Base-by-base conservation (phyloP, 2,113 vertebrate genomes). In the Upupa epops region DNA sequence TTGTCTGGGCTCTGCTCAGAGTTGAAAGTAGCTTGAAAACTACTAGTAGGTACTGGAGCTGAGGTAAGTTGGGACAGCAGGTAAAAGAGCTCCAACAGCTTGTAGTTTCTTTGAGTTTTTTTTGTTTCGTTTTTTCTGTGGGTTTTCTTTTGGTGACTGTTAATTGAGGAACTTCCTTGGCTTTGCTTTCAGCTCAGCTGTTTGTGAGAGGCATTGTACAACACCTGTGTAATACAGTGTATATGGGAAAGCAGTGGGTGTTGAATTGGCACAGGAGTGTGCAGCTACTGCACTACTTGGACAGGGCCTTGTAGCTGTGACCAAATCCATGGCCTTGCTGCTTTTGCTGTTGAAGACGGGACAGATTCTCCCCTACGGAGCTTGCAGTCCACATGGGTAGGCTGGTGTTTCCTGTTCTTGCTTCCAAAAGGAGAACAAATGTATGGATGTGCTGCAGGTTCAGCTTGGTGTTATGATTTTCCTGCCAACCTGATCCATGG, bases 221-320 rank as follows among this genome's bases (percentile, higher is more conserved):
- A 13, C 6, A 3, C 26, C 2, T 0, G 2, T 75, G 4, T 28
- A 60, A 17, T 5, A 1, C 4, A 2, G 1, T 0, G 1, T 28
- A 15, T 11, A 17, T 31, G 49, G 61, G 58, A 46, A 56, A n/a
- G 2, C 76, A 13, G 25, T 51, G 54, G 22, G 5, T 37, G 56
- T 20, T 40, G 68, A 12, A 2, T 45, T 15, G 15, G 19, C 63
- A 51, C 52, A 48, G 69, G 31, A 34, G n/a, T 64, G 66, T 3
- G 28, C 54, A 17, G 42, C 28, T 46, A 0, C 17, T 68, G 56
- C 32, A 32, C 48, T 32, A 3, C 34, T 40, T 0, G 2, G 59
- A 46, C 40, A 29, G 48, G 21, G 48, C 54, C 34, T 49, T 4
- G 4, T 32, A 37, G 74, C 75, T 9, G 28, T 22, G 34, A 21